phyloP scores from a whole-genome alignment of 2,888 invertebrate species.

The Amphiduros pacificus region DNA sequence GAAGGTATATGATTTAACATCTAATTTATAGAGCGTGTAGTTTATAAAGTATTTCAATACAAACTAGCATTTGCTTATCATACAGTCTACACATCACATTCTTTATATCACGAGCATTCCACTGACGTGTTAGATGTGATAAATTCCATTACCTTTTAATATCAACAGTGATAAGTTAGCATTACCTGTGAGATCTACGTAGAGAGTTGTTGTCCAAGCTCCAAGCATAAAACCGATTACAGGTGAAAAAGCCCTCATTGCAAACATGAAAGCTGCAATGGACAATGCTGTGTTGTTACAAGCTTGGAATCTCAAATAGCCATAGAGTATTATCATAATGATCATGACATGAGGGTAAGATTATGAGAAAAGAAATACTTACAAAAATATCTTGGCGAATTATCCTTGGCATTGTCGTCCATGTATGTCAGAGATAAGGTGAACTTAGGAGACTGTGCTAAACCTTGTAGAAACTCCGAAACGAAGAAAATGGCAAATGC shows the following conservation, averaged over 20 bases:
- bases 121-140: no score
- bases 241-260: conserved; percentile 23
- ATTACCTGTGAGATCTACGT: conserved; percentile 28
- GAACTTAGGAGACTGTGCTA: conserved; percentile 23
- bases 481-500: conserved; percentile 25
- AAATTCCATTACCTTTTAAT: no score
- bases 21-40: no score
- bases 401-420: conserved; percentile 29
- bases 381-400: conserved; percentile 20
- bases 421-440: conserved; percentile 28
- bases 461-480: conserved; percentile 27
- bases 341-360: neutral
- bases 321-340: no score
- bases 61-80: no score
- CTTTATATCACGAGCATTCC: no score
- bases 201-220: conserved; percentile 25
- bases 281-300: no score
- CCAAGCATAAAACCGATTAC: conserved; percentile 28
- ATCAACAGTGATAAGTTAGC: no score
- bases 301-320: no score
- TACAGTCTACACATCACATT: no score
- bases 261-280: conserved; percentile 21
- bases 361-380: neutral
- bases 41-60: no score
- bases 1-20: no score